Evolutionary conservation across 2,888 invertebrate species (phyloP), one percentile per base, ranked within the genome.

Genomic region (Callosobruchus maculatus): DNA sequence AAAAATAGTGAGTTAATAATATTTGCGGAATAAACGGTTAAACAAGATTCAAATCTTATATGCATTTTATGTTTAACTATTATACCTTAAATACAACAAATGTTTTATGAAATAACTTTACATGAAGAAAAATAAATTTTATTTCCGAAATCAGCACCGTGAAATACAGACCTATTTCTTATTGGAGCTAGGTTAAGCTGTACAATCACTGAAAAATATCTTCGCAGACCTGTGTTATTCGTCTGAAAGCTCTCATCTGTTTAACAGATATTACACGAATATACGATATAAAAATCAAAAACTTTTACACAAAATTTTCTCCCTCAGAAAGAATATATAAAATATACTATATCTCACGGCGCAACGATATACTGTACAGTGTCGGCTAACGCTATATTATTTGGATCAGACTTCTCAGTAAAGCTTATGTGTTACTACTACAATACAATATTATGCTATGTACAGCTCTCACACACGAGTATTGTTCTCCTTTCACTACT

Each of bases 391-490:
- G 13, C 49, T 49, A 49, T 49, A 20, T 71, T 49, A 30, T 31
- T 71, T 70, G 74, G 73, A 72, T 79, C 79, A 79, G 79, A 79
- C 79, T 79, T 79, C 78, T 77, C 67, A 75, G 74, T 77, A 76
- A 79, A 79, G 77, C 78, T 79, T 79, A 49, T 30, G 30, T 30
- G 30, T 30, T 9, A 30, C 30, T 30, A 13, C 18, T 49, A 49
- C 49, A 49, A 49, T 49, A 26, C 26, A 26, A 26, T 49, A 7
- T 5, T 30, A 30, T 30, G 4, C 18, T 49, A 49, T 49, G 49
- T 49, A 49, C 49, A 49, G 49, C 49, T 13, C 30, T 30, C 49
- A 7, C 49, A 49, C 49, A 49, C 49, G 49, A 49, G 5, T 49
- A 49, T 26, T 49, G 49, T 13, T 49, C 49, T 49, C 49, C 49